phyloP scores from a whole-genome alignment of 2,888 invertebrate genomes.

The Hirudinaria manillensis region DNA sequence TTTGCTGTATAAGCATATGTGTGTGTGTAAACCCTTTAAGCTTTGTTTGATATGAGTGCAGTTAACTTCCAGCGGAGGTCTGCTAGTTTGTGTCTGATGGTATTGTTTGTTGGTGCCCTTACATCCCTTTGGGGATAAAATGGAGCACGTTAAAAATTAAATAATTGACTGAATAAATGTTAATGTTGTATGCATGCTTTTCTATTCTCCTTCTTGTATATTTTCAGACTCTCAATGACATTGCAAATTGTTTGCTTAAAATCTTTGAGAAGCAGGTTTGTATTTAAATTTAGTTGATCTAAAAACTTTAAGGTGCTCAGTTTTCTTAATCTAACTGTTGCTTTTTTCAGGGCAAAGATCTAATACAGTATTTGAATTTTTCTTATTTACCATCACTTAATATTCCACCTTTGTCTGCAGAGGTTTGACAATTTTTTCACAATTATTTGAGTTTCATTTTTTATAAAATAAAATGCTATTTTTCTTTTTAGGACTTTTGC shows the following conservation, averaged over 20 bases:
- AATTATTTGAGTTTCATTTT: neutral
- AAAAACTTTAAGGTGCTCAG: neutral
- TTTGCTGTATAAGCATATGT: neutral
- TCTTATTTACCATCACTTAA: conserved; percentile 55
- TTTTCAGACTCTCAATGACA: conserved; percentile 38
- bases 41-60: no score
- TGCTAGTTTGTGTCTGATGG: no score
- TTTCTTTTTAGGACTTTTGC: conserved; percentile 51
- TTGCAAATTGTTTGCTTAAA: conserved; percentile 37
- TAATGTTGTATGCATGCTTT: no score
- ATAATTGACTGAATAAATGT: no score
- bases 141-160: no score
- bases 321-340: neutral
- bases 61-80: no score
- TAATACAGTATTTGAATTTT: conserved; percentile 53
- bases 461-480: neutral
- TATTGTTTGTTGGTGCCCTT: no score
- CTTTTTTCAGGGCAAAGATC: conserved; percentile 53
- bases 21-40: neutral
- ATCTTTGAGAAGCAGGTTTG: conserved; percentile 35
- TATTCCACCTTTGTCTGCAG: conserved; percentile 51
- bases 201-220: neutral
- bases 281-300: neutral
- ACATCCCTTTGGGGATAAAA: no score
- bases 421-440: conserved; percentile 34